Conservation (phyloP, 2,888 invertebrate genomes). For the Polyploca ridens region DNA sequence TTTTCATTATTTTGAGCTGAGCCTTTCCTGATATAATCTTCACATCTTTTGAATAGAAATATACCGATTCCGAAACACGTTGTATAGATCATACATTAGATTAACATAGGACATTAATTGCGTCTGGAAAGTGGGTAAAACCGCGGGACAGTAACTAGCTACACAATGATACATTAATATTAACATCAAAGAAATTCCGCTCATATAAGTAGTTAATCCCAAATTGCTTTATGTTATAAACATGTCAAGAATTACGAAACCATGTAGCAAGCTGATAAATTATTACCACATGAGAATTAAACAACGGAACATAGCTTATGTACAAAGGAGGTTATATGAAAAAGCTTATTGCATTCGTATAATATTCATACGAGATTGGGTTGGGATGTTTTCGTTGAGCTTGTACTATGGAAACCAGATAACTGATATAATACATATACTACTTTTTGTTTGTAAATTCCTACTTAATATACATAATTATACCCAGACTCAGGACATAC, state of each 20-base stretch:
- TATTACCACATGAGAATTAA: not conserved
- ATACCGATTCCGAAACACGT: too few species aligned
- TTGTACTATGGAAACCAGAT: too few species aligned
- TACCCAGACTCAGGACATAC: too few species aligned
- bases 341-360: conserved; percentile 17
- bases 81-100: too few species aligned
- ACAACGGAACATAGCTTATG: not conserved
- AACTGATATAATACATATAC: too few species aligned
- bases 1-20: too few species aligned
- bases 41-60: too few species aligned
- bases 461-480: too few species aligned
- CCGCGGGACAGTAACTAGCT: not conserved
- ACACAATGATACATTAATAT: not conserved
- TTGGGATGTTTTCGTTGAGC: conserved; percentile 17
- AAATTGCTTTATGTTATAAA: conserved; percentile 1
- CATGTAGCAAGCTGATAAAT: conserved; percentile 5
- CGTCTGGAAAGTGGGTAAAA: not conserved
- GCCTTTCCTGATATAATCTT: too few species aligned
- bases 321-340: not conserved
- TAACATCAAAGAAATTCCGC: not conserved
- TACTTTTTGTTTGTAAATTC: too few species aligned
- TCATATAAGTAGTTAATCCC: not conserved
- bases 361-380: conserved; percentile 19
- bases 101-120: not conserved
- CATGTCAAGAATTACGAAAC: conserved; percentile 5